Evolutionary conservation across 2,797 vertebrate genomes (phyloP).

Genomic region (Alectoris magna): DNA sequence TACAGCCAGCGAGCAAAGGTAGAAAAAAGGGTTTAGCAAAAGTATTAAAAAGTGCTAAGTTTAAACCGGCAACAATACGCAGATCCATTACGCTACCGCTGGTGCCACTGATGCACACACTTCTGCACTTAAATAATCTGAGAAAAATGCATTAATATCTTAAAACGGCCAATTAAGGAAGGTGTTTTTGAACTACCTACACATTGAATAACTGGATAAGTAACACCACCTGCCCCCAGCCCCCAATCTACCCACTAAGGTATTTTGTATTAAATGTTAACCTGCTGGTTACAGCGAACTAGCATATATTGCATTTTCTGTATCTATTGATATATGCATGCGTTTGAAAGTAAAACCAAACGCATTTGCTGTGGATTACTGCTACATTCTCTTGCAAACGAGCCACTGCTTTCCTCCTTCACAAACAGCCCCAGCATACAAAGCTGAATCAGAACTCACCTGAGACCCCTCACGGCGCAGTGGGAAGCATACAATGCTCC

Average conservation of each 20-base stretch:
- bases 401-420: neutral
- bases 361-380: neutral
- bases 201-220: neutral
- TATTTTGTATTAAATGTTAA: neutral
- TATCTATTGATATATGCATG: neutral
- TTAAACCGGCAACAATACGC: neutral
- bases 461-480: constrained; percentile 9
- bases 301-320: neutral
- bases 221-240: neutral
- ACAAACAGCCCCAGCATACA: neutral
- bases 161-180: neutral
- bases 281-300: neutral
- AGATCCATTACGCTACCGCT: neutral
- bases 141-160: neutral
- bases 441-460: neutral
- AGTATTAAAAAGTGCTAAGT: neutral
- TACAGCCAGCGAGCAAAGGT: neutral
- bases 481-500: neutral
- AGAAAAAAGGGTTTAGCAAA: neutral
- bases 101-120: neutral
- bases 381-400: neutral
- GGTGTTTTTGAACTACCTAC: neutral
- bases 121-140: neutral
- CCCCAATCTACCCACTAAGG: neutral
- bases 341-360: neutral